A percentile compares a stretch with the other conserved stretches of the same genome.
Evolutionary conservation across 2,113 vertebrate species (phyloP).

Genomic region (Phaetusa simplex): DNA sequence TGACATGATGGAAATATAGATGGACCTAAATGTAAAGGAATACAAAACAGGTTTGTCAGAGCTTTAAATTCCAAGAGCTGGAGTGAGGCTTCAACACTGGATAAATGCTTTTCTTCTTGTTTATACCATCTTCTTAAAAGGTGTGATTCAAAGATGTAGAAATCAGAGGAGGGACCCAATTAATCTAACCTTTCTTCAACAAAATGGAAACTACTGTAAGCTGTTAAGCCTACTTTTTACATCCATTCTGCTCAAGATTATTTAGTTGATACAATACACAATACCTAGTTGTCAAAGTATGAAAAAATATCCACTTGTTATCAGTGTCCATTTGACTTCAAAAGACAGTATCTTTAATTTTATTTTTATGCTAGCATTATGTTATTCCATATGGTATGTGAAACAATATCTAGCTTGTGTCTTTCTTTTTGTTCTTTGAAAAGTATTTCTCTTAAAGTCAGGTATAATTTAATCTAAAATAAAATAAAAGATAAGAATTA

Average conservation of each 20-base stretch:
- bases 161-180: not conserved
- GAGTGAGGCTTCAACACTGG: not conserved
- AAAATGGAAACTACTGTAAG: not conserved
- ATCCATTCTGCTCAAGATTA: not conserved
- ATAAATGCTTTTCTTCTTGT: not conserved
- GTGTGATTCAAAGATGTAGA: not conserved
- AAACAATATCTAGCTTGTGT: not conserved
- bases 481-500: not conserved
- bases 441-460: not conserved
- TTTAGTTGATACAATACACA: not conserved
- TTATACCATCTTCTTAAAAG: not conserved
- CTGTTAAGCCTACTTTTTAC: not conserved
- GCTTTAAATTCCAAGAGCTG: not conserved
- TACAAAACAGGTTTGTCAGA: not conserved
- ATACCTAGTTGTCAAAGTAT: not conserved
- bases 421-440: not conserved
- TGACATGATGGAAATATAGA: not conserved
- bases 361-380: not conserved
- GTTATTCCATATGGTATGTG: not conserved
- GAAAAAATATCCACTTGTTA: not conserved
- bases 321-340: not conserved
- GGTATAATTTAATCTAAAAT: not conserved
- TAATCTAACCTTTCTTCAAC: not conserved
- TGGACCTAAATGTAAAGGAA: not conserved
- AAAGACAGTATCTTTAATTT: not conserved